phyloP scores from a whole-genome alignment of 2,113 vertebrate genomes.

The Myiagra hebetior region DNA sequence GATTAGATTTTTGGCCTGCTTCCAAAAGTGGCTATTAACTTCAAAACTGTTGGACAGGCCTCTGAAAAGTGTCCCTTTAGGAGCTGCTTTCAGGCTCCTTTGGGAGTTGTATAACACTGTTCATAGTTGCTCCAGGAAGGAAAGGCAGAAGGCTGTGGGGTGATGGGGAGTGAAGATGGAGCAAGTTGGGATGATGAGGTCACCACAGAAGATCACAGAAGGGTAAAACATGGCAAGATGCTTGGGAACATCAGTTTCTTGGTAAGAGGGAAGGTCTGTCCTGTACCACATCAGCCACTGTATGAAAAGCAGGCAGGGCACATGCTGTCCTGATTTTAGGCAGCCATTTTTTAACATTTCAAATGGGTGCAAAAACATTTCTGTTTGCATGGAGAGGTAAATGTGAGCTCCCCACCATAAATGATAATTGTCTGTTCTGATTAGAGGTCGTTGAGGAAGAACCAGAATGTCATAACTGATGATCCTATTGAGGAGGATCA shows the following conservation, averaged over 20 bases:
- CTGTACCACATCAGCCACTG: neutral
- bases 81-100: neutral
- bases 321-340: neutral
- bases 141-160: neutral
- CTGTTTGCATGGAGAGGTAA: neutral
- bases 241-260: neutral
- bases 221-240: neutral
- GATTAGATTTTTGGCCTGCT: neutral
- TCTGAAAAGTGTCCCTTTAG: neutral
- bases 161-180: neutral
- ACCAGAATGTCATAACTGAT: neutral
- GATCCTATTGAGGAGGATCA: neutral
- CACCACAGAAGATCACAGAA: neutral
- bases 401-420: neutral
- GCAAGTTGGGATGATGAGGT: neutral
- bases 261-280: neutral
- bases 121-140: neutral
- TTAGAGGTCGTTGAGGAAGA: neutral
- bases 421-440: neutral
- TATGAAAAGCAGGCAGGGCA: neutral
- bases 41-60: neutral
- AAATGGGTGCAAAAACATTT: rapidly evolving
- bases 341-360: neutral
- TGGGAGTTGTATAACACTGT: neutral
- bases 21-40: neutral